Percentiles rank a stretch among this genome's conserved stretches.
Conservation (phyloP, 2,797 vertebrate species). For the Sphenopsis melanotis region DNA sequence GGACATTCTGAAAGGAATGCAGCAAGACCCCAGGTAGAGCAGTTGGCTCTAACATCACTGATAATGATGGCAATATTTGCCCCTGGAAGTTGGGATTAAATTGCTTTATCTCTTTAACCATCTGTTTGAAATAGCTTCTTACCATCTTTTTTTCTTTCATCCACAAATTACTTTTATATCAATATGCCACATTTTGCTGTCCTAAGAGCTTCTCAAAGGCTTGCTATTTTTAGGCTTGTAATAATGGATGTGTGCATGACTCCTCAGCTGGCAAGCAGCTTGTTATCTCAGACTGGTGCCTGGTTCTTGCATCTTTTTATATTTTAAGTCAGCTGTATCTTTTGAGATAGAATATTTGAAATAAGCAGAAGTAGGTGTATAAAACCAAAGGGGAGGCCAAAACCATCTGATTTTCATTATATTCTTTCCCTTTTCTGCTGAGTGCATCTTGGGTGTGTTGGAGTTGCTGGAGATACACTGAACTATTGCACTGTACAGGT, state of each 20-base stretch:
- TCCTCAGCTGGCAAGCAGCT: neutral
- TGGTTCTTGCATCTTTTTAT: neutral
- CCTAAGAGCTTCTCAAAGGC: neutral
- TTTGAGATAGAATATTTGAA: neutral
- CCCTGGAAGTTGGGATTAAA: neutral
- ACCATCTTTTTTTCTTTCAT: neutral
- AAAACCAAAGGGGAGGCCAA: neutral
- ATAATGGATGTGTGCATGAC: neutral
- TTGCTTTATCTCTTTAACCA: neutral
- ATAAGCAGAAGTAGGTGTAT: neutral
- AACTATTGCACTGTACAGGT: neutral
- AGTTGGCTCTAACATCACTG: neutral
- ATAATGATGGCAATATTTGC: neutral
- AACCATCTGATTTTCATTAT: neutral
- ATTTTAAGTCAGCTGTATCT: neutral
- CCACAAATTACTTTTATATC: neutral
- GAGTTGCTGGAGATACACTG: neutral
- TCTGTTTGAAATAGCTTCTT: neutral
- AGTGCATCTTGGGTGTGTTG: neutral
- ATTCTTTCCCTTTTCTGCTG: neutral
- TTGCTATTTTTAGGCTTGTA: conserved; percentile 18
- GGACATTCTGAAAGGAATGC: neutral
- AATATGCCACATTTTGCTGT: neutral
- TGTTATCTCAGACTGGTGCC: neutral
- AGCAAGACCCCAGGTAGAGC: neutral